These are phyloP conservation scores for Calcarius lapponicus DNA, from an alignment of 2,797 vertebrate genomes.

Conservation along the genomic window DNA sequence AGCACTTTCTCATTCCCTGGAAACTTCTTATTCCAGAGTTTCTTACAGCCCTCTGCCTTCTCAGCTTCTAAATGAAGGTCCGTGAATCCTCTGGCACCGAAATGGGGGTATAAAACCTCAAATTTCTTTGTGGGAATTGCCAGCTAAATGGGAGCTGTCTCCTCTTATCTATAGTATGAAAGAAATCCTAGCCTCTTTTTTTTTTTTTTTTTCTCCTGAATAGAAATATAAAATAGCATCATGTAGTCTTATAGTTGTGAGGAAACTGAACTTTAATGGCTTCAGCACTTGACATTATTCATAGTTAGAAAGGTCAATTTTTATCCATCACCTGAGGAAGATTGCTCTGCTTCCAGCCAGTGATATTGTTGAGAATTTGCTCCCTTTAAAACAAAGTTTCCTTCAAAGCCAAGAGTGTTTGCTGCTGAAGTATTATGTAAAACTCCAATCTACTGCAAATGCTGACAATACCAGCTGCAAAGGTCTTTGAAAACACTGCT, in stretches of 20 bases:
- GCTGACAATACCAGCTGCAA: slow-evolving; percentile 27
- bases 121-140: neutral
- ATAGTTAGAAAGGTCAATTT: slow-evolving; percentile 2
- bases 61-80: neutral
- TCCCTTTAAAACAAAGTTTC: slow-evolving; percentile 10
- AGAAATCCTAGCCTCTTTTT: neutral
- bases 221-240: neutral
- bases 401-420: neutral
- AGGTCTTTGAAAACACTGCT: slow-evolving; percentile 37
- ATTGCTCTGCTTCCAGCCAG: neutral
- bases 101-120: neutral
- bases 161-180: neutral
- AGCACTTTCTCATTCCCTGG: neutral
- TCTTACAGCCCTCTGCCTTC: neutral
- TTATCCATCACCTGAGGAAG: neutral
- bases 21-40: neutral
- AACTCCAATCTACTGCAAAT: neutral
- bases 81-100: neutral
- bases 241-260: neutral
- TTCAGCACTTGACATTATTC: neutral
- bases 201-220: neutral
- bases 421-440: neutral
- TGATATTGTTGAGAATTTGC: neutral
- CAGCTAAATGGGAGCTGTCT: neutral
- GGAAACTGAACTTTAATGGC: neutral